Evolutionary conservation across 2,113 vertebrate genomes (phyloP), one percentile per base, ranked within the genome.

Genomic region (Rhinichthys klamathensis): DNA sequence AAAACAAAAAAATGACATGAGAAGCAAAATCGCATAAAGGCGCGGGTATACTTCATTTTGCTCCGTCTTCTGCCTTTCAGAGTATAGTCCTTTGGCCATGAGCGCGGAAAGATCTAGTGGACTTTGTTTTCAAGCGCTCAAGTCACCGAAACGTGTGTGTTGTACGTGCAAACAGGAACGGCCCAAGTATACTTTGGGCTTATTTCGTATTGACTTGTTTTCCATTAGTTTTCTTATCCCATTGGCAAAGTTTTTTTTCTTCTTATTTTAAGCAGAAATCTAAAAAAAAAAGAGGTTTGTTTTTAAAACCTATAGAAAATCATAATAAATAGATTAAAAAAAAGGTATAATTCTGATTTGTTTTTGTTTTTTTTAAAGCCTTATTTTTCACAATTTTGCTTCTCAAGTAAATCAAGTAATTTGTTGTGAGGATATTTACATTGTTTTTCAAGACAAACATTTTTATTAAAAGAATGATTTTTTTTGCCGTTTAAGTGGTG

Each of bases 191-290:
- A 7, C 51, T 56, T 51, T 23, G 18, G 18, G 18, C 54, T 56
- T 79, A 54, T 32, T 61, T 82, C n/a, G 10, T 46, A 70, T 21
- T 8, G 30, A 67, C 16, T 32, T 18, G 25, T 61, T 56, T 46
- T 84, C 44, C 70, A 16, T 65, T 16, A 30, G 12, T 12, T 41
- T 41, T 13, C 60, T 27, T 8, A 13, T 63, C n/a, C 25, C n/a
- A 27, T 63, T 13, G n/a, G 21, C 21, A 58, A 58, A 23, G 5
- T 10, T 8, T 60, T 25, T 60, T 58, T n/a, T 0, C 61, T 85
- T 3, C 27, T 85, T 88, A 65, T 73, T 72, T 15, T 46, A 25
- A 73, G n/a, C 23, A 15, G 25, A 46, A 3, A 70, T 70, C 35
- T 70, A 70, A 70, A 41, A 41, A 69, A 69, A 8, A 69, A 69